Evolutionary conservation across 2,797 vertebrate genomes (phyloP), one percentile per base, ranked within the genome.

Genomic region (Limosa lapponica): DNA sequence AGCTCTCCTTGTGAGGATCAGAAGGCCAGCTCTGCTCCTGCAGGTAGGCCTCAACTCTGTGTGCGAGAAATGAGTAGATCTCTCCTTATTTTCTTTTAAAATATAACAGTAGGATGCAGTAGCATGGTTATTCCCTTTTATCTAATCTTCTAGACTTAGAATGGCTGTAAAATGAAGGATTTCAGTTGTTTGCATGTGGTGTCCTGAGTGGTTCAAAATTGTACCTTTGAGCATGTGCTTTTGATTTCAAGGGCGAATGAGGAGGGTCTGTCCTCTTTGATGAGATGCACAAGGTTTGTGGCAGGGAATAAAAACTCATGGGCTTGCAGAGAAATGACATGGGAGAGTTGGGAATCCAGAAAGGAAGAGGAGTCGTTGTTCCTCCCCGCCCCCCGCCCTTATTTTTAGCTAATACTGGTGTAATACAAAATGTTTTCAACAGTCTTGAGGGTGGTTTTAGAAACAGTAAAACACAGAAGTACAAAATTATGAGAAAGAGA

Each of bases 121-220:
- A 1, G 1, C 25, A 3, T 18, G 3, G n/a, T 72, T 87, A 3
- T 55, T 66, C 24, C 8, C 2, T 70, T 91, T 70, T n/a, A 41
- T 70, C 39, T 66, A 55, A 25, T 28, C 22, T 44, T 75, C 14
- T 65, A 23, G 66, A 41, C 46, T 62, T 44, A 54, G 27, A 58
- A 55, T 0, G 5, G 59, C 25, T 73, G 66, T 30, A 84, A 90
- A 87, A 30, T 30, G 19, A 62, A 61, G 22, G 28, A 13, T 84
- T 79, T 73, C 0, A 0, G 43, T 89, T 75, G 19, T 28, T 83
- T 72, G 37, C 12, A 23, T 0, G 0, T 46, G 70, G 0, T 43
- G 70, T 51, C 10, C 34, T 37, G 73, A 37, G 62, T n/a, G 54
- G 69, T 20, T 95, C 46, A 81, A 36, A 72, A n/a, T 48, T 43